Base-by-base conservation (phyloP, 1,140 invertebrate species). In the Nephila pilipes region DNA sequence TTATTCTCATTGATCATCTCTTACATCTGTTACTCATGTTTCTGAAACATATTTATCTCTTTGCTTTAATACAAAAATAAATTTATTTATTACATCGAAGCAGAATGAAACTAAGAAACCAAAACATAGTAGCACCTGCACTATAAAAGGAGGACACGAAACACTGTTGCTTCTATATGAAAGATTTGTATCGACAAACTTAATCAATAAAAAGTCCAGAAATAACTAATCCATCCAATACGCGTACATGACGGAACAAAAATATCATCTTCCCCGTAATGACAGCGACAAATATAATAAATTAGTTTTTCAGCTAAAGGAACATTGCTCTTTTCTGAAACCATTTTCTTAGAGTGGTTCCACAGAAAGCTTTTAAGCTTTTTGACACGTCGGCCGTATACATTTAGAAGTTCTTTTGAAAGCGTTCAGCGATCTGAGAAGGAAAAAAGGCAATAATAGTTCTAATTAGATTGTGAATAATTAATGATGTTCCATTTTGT, bases 171-270 rank as follows among this genome's bases (percentile, higher is more conserved):
- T 65, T 10, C 63, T n/a, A 65, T 65, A n/a, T 0, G 8, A 65
- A n/a, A 29, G 63, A 65, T 65, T 65, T 65, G 25, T 65, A 65
- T 25, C 25, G 63, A 65, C 22, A 65, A 29, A 65, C n/a, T 65
- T 65, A 65, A 65, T 65, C 63, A n/a, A 65, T 65, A 65, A 65
- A 25, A 65, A 65, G 22, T 0, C 22, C 63, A 10, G 25, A 65
- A 65, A 65, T 65, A 65, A 65, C 63, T n/a, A 29, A 29, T 65
- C 63, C 63, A 65, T 65, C 63, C 63, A 25, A 65, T 65, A 65
- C 63, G 25, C n/a, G 63, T 65, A 65, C 63, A 65, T 65, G n/a
- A 65, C n/a, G n/a, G 63, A 65, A 65, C 63, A 65, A 65, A 65
- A 65, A n/a, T 65, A 65, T 65, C 63, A 25, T 29, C 25, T 25